These are phyloP conservation scores for Mus musculus DNA, from an alignment of 2,113 vertebrate genomes.

Conservation along the genomic window DNA sequence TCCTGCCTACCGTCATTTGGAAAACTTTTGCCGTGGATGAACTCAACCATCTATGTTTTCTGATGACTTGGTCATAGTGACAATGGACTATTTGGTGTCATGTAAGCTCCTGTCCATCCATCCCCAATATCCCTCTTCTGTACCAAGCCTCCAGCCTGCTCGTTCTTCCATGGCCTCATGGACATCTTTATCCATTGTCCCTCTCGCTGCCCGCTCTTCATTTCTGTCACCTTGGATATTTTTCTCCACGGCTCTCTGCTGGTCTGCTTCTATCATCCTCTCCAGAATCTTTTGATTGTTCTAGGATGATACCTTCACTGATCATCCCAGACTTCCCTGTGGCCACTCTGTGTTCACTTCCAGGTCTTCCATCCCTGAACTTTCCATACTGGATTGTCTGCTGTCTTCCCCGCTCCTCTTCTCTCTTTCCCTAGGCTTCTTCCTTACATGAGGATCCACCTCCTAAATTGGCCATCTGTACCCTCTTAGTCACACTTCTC, in stretches of 20 bases:
- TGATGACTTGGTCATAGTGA: not conserved
- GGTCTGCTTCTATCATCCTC: not conserved
- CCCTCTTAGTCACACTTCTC: too few species aligned
- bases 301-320: not conserved
- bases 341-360: not conserved
- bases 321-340: not conserved
- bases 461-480: not conserved
- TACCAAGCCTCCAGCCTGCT: not conserved
- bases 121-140: not conserved
- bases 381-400: not conserved
- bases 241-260: not conserved
- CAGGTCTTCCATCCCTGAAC: not conserved
- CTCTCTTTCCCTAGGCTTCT: not conserved
- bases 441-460: not conserved
- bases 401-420: not conserved
- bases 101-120: too few species aligned
- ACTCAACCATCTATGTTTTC: not conserved
- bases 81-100: not conserved
- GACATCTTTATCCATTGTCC: too few species aligned
- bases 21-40: not conserved
- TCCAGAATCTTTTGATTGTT: not conserved
- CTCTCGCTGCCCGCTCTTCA: too few species aligned
- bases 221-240: not conserved
- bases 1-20: not conserved
- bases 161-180: not conserved